Evolutionary conservation across 2,113 vertebrate genomes (phyloP).

Genomic region (Notothenia rossii): DNA sequence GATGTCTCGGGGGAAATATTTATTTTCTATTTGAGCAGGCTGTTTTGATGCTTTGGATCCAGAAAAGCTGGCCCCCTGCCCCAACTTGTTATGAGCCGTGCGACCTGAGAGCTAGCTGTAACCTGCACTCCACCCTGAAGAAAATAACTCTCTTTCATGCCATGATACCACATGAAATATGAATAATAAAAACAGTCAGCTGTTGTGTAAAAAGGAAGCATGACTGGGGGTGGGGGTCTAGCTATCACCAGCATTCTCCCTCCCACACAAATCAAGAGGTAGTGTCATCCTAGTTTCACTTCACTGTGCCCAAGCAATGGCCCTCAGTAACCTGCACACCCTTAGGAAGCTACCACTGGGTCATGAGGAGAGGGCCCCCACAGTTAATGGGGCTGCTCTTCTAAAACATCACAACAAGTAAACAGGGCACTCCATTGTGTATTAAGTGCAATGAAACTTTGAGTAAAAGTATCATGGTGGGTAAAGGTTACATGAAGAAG

Average conservation of each 20-base stretch:
- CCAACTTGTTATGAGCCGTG: constrained; percentile 56
- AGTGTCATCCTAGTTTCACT: constrained; percentile 67
- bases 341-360: constrained; percentile 60
- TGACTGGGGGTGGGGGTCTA: constrained; percentile 53
- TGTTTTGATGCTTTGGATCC: constrained; percentile 75
- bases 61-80: constrained; percentile 33
- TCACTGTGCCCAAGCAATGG: constrained; percentile 54
- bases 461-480: constrained; percentile 67
- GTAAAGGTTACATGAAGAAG: constrained; percentile 67
- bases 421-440: constrained; percentile 68
- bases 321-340: constrained; percentile 56
- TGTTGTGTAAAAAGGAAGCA: constrained; percentile 72
- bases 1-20: constrained; percentile 55
- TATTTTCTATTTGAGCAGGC: constrained; percentile 52
- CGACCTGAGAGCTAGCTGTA: constrained; percentile 61
- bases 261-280: constrained; percentile 75
- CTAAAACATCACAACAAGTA: constrained; percentile 78
- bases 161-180: constrained; percentile 76
- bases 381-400: constrained; percentile 80
- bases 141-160: constrained; percentile 75
- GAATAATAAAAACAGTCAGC: constrained; percentile 77
- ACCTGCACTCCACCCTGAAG: constrained; percentile 68
- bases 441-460: constrained; percentile 77
- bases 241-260: constrained; percentile 54
- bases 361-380: constrained; percentile 60